These are phyloP conservation scores for Selenia dentaria DNA, from an alignment of 2,888 invertebrate species.

Conservation along the genomic window DNA sequence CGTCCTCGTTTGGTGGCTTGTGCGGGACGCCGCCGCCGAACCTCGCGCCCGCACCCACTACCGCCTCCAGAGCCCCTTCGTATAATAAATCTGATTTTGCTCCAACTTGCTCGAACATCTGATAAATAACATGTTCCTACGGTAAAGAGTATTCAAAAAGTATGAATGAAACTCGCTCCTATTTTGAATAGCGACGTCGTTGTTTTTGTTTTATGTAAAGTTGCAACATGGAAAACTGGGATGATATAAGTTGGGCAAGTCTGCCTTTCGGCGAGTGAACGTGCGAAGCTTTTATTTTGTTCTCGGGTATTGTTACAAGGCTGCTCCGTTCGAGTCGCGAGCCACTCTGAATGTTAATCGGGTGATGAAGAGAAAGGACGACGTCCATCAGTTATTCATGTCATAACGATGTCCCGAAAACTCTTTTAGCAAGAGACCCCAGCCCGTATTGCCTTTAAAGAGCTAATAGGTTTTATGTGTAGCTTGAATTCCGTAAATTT, in stretches of 20 bases:
- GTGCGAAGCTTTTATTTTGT: constrained; percentile 80
- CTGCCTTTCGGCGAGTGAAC: constrained; percentile 71
- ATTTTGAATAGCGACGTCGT: constrained; percentile 26
- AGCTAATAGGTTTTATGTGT: constrained; percentile 31
- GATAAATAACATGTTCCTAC: constrained; percentile 40
- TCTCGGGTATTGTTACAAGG: constrained; percentile 73
- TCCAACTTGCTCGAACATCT: constrained; percentile 42
- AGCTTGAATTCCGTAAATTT: constrained; percentile 12
- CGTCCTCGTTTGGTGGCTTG: constrained; percentile 21
- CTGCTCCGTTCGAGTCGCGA: constrained; percentile 63
- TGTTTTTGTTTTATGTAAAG: constrained; percentile 53
- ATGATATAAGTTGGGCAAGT: constrained; percentile 66
- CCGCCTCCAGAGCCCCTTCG: constrained; percentile 24
- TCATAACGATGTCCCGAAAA: constrained; percentile 64
- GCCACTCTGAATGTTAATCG: constrained; percentile 77
- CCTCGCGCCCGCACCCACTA: constrained; percentile 21
- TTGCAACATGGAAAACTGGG: constrained; percentile 56
- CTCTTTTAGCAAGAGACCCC: constrained; percentile 52
- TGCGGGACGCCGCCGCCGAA: constrained; percentile 17
- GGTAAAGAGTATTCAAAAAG: constrained; percentile 26
- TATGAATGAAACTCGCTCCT: constrained; percentile 29
- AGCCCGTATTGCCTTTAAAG: constrained; percentile 30
- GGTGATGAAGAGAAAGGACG: constrained; percentile 62
- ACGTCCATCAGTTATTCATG: constrained; percentile 76
- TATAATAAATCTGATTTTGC: constrained; percentile 50